A percentile compares a stretch with the other conserved stretches of the same genome.
Conservation (phyloP, 2,888 invertebrate species). For the Poecilobothrus nobilitatus region DNA sequence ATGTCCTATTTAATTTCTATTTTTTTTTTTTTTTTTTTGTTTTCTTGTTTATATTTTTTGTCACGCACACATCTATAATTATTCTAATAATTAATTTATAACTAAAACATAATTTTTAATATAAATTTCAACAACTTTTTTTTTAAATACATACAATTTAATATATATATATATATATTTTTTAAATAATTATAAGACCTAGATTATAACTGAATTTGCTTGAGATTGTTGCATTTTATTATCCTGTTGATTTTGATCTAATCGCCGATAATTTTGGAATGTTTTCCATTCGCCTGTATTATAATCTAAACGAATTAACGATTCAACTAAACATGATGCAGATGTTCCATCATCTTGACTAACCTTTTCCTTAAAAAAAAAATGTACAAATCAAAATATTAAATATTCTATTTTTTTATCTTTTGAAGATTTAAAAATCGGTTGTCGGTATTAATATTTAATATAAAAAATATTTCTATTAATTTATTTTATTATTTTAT, state of each 20-base stretch:
- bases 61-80: background rate
- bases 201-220: slow-evolving; percentile 36
- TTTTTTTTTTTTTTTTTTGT: background rate
- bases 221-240: slow-evolving; percentile 26
- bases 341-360: slow-evolving; percentile 76
- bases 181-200: slow-evolving; percentile 19
- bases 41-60: background rate
- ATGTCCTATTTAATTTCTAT: background rate
- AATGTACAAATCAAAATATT: background rate
- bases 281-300: slow-evolving; percentile 95
- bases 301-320: slow-evolving; percentile 98
- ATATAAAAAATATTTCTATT: too few species aligned
- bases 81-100: background rate
- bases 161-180: background rate
- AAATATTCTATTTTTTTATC: too few species aligned
- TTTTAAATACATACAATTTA: background rate
- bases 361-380: slow-evolving; percentile 59
- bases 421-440: too few species aligned
- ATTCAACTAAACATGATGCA: slow-evolving; percentile 55
- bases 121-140: background rate
- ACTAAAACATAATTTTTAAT: background rate
- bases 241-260: slow-evolving; percentile 47
- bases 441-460: too few species aligned
- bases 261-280: slow-evolving; percentile 79
- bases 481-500: too few species aligned